Conservation (phyloP, 1,140 invertebrate species). For the Philopotamus ludificatus region DNA sequence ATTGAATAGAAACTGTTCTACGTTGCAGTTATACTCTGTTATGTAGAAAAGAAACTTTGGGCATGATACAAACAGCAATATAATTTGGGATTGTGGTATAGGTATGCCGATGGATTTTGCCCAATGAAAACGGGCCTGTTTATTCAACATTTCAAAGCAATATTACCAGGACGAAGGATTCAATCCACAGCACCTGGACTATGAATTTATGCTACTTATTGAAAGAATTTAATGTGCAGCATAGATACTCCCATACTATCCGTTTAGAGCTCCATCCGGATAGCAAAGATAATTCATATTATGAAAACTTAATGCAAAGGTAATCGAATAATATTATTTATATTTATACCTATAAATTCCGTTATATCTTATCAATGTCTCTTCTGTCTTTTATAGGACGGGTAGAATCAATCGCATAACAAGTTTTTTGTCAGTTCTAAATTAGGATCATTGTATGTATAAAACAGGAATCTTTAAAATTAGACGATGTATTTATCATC, state of each 20-base stretch:
- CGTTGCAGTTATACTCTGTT: slow-evolving; percentile 41
- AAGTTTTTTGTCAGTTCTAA: no score
- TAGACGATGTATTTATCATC: no score
- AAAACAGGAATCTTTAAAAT: no score
- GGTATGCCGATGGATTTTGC: slow-evolving; percentile 68
- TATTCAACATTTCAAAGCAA: slow-evolving; percentile 58
- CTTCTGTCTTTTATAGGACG: background rate
- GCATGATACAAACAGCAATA: slow-evolving; percentile 62
- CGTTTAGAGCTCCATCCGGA: slow-evolving; percentile 68
- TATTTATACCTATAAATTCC: background rate
- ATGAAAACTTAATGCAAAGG: slow-evolving; percentile 60
- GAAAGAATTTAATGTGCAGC: slow-evolving; percentile 61
- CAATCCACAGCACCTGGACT: slow-evolving; percentile 71
- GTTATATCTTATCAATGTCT: slow-evolving; percentile 1
- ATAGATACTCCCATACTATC: slow-evolving; percentile 65
- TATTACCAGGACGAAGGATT: slow-evolving; percentile 66
- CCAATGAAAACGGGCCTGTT: slow-evolving; percentile 49
- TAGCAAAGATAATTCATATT: slow-evolving; percentile 63
- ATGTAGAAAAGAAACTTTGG: slow-evolving; percentile 51
- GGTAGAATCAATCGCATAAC: background rate
- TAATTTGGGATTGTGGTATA: slow-evolving; percentile 70
- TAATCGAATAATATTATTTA: slow-evolving; percentile 33
- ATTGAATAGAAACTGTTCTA: background rate
- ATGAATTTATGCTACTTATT: slow-evolving; percentile 75
- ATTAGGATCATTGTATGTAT: no score